Evolutionary conservation across 1,140 invertebrate genomes (phyloP).

Genomic region (Leptinotarsa lineolata): DNA sequence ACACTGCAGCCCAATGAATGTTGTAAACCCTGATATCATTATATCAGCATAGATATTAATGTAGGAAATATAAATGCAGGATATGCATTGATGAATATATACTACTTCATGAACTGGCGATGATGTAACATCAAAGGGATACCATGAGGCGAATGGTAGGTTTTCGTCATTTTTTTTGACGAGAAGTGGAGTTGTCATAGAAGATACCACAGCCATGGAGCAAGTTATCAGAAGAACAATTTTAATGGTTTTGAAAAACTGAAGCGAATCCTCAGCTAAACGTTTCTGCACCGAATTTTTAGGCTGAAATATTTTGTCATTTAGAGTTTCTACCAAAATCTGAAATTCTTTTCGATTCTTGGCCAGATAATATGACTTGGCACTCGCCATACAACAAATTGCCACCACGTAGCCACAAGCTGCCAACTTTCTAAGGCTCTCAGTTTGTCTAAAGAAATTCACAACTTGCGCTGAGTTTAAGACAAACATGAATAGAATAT

Average conservation of each 20-base stretch:
- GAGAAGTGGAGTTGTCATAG: not conserved
- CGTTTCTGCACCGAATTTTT: not conserved
- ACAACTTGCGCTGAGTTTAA: not conserved
- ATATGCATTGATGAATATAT: constrained; percentile 19
- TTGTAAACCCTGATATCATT: constrained; percentile 13
- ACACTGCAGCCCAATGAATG: constrained; percentile 14
- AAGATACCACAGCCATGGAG: not conserved
- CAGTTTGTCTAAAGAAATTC: not conserved
- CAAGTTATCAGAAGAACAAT: not conserved
- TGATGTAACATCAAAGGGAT: constrained; percentile 13
- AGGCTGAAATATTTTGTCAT: not conserved
- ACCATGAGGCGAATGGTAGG: constrained; percentile 7
- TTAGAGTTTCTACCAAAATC: not conserved
- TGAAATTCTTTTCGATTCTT: constrained; percentile 4
- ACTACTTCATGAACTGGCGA: constrained; percentile 11
- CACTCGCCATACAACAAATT: not conserved
- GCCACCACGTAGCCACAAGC: not conserved
- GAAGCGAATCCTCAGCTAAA: not conserved
- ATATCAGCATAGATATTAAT: constrained; percentile 26
- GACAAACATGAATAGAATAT: not conserved
- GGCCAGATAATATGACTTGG: not conserved
- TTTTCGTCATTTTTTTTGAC: not conserved
- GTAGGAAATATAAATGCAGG: not conserved
- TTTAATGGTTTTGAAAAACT: not conserved
- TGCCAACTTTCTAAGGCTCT: not conserved